Base-by-base conservation (phyloP, 2,888 invertebrate genomes). In the Lacanobia wlatinum region DNA sequence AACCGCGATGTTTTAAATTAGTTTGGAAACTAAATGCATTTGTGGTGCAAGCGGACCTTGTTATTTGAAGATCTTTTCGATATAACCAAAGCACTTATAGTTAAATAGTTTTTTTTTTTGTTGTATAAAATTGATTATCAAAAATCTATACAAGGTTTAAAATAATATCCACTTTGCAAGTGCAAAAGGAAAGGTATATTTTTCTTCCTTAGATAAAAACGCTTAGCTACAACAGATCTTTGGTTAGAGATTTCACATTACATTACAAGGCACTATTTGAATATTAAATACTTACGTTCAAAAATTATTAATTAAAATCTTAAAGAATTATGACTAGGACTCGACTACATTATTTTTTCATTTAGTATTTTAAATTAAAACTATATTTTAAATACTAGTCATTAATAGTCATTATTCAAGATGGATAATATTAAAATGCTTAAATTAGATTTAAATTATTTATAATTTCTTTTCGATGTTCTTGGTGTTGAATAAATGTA, bases 291-390 rank as follows among this genome's bases (percentile, higher is more conserved):
- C 16, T 56, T 73, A 46, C 8, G 18, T 53, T 55, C 48, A 14
- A 23, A 73, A 62, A 38, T 4, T 21, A 75, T 53, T 69, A 38
- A 50, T 28, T 34, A 63, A 46, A 59, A 67, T 71, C 56, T 71
- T 79, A 76, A 72, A 62, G 82, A 34, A 34, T 34, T 34, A 85
- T 87, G 87, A 87, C 87, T 87, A 87, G 87, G 80, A 64, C 63
- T 74, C 73, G 84, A 86, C 86, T 84, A 74, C 48, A 70, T 61
- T 79, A 28, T 63, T 67, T 72, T 68, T 70, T 59, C 52, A 70
- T 61, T 73, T 55, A 23, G 55, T 64, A 34, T 48, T n/a, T 48
- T 61, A 69, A 72, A 48, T 65, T 75, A 61, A 62, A 21, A 12
- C 60, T 68, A 68, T 80, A 55, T 60, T 52, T 34, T 73, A 66